Conservation (phyloP, 2,888 invertebrate species). For the Byasa hedistus region DNA sequence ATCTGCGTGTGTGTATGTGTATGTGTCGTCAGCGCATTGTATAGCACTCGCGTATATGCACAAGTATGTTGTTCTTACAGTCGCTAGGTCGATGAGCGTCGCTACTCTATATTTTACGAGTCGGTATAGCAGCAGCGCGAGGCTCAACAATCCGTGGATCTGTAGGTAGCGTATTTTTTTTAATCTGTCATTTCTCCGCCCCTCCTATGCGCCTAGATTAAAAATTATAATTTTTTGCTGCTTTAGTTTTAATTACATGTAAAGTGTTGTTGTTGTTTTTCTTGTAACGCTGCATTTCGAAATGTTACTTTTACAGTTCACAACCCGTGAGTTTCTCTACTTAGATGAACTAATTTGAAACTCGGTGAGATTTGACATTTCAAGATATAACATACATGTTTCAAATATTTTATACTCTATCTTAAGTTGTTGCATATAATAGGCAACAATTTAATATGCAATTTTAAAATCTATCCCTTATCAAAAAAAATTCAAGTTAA, state of each 20-base stretch:
- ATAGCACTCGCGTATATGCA: conserved; percentile 32
- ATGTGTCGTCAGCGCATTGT: conserved; percentile 28
- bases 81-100: conserved; percentile 38
- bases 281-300: not conserved
- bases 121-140: conserved; percentile 16
- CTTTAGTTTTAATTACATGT: not conserved
- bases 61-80: conserved; percentile 41
- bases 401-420: too few species aligned
- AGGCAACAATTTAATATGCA: too few species aligned
- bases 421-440: too few species aligned
- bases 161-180: conserved; percentile 20
- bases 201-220: conserved; percentile 1
- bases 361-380: too few species aligned
- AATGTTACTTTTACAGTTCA: too few species aligned
- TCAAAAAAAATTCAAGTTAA: too few species aligned
- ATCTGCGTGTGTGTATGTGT: conserved; percentile 31
- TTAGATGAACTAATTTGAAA: too few species aligned
- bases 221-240: not conserved
- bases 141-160: conserved; percentile 28
- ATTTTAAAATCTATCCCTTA: too few species aligned
- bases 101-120: conserved; percentile 38
- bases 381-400: too few species aligned
- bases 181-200: conserved; percentile 20
- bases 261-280: not conserved
- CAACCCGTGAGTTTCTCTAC: too few species aligned